Base-by-base conservation (phyloP, 2,888 invertebrate genomes). In the Biston stratarius region DNA sequence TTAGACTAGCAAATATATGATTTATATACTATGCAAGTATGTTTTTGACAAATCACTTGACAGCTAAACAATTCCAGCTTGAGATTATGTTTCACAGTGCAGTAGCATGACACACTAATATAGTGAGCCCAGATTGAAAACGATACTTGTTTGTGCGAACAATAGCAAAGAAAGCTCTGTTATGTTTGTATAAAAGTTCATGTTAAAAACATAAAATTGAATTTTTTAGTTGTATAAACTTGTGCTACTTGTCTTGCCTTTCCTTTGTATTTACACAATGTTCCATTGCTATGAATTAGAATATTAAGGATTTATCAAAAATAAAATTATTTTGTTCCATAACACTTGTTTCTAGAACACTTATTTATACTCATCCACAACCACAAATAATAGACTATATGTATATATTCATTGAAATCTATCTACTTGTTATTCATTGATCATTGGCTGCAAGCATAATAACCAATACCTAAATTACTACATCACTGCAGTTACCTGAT, bases 231-330 rank as follows among this genome's bases (percentile, higher is more conserved):
- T 52, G 11, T 48, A 52, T 24, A 36, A 12, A 63, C 60, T 15
- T 66, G 64, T 63, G 65, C 66, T 60, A 53, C 14, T 44, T 36
- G 45, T 49, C 48, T 69, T 63, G 63, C 66, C 58, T 71, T 63
- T 61, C 24, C 36, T 3, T 11, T 51, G 38, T 64, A 47, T 51
- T 55, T 51, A 49, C 42, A 61, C 49, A 49, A 69, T 44, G 56
- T 69, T 64, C 51, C 55, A 63, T 64, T 64, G 61, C 65, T 69
- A 64, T 73, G 68, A 59, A 62, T 67, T 72, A 74, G 69, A 51
- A 61, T 45, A 40, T 33, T 68, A 73, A 70, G 69, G 67, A 64
- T 70, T 71, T 71, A 67, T 69, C 69, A 67, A 53, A 68, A 70
- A 67, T 61, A 52, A 67, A 67, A 58, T 24, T 58, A 67, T 69